Conservation (phyloP, 2,797 vertebrate species). For the Pelodytes ibericus region DNA sequence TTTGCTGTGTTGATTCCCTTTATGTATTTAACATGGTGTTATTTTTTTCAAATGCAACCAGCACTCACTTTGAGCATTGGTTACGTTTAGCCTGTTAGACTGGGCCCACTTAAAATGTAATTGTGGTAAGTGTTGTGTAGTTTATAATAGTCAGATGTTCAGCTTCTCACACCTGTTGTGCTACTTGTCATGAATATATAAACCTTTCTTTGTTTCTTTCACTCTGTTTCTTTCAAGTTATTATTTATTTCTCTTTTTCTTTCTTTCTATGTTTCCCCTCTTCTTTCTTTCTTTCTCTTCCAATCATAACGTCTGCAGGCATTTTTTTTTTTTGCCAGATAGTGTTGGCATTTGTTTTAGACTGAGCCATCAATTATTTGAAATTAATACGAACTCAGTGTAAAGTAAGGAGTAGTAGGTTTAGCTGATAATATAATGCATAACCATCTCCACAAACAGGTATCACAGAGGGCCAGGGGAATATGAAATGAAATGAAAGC, state of each 20-base stretch:
- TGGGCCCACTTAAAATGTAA: no score
- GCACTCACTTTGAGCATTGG: no score
- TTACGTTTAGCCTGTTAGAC: no score
- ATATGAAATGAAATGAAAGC: constrained; percentile 37
- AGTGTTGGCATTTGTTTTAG: constrained; percentile 50
- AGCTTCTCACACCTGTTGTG: no score
- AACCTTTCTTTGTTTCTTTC: no score
- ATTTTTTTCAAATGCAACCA: no score
- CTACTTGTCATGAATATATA: no score
- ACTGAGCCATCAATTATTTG: constrained; percentile 46
- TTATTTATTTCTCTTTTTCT: neutral
- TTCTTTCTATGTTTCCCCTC: neutral
- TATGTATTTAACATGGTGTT: no score
- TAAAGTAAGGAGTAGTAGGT: constrained; percentile 44
- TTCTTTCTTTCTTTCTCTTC: neutral
- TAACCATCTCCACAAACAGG: constrained; percentile 22
- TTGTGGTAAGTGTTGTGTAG: no score
- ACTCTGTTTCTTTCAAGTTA: no score
- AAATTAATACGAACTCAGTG: constrained; percentile 32
- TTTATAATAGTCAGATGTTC: no score
- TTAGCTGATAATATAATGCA: constrained; percentile 50
- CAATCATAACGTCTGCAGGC: constrained; percentile 38
- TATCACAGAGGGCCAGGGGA: constrained; percentile 30
- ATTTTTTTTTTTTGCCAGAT: constrained; percentile 35
- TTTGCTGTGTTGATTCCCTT: no score